phyloP scores from a whole-genome alignment of 2,113 vertebrate species.

The Entosphenus tridentatus region DNA sequence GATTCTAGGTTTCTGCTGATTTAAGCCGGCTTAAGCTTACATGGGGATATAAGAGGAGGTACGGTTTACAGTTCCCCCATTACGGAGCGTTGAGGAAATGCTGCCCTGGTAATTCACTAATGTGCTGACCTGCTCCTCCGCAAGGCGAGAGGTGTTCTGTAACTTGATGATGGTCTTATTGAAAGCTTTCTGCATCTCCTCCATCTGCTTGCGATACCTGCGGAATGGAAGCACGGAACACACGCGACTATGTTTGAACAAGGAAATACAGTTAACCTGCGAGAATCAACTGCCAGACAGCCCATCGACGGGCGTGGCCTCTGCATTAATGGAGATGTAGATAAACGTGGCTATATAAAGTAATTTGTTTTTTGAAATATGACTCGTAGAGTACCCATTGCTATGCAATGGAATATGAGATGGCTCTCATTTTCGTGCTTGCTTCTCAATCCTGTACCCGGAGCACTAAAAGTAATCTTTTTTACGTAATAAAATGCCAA shows the following conservation, averaged over 20 bases:
- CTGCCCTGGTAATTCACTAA: background rate
- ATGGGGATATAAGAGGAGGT: background rate
- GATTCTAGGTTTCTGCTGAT: background rate
- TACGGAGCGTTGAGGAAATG: background rate
- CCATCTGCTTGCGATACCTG: slow-evolving; percentile 98
- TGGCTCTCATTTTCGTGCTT: too few relatives aligned
- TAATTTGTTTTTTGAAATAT: too few relatives aligned
- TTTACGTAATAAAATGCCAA: too few relatives aligned
- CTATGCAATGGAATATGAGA: too few relatives aligned
- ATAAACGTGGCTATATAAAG: too few relatives aligned
- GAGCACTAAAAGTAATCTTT: too few relatives aligned
- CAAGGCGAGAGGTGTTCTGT: slow-evolving; percentile 87
- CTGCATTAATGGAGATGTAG: too few relatives aligned
- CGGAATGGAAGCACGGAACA: slow-evolving; percentile 9
- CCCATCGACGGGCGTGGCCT: too few relatives aligned
- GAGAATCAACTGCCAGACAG: too few relatives aligned
- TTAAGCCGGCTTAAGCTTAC: background rate
- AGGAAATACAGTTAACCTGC: too few relatives aligned
- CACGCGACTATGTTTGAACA: background rate
- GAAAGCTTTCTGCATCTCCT: slow-evolving; percentile 97
- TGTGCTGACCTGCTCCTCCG: slow-evolving; percentile 59
- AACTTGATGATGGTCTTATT: slow-evolving; percentile 97
- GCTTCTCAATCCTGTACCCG: too few relatives aligned
- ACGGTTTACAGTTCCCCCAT: background rate
- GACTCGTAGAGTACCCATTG: too few relatives aligned